A percentile compares a stretch with the other conserved stretches of the same genome.
Conservation (phyloP, 1,140 invertebrate species). For the Caenorhabditis inopinata region DNA sequence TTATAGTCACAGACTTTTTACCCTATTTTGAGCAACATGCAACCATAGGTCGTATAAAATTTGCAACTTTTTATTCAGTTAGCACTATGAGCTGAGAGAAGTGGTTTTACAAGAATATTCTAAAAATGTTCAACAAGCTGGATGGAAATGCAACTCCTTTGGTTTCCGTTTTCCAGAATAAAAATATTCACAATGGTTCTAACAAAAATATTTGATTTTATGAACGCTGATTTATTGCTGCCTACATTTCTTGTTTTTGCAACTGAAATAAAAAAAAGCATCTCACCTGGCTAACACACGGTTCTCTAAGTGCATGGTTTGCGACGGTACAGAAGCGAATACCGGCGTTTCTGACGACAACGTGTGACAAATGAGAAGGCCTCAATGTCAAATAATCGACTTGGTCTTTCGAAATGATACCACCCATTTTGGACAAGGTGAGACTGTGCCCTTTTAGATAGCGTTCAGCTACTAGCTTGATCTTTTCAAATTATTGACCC, state of each 20-base stretch:
- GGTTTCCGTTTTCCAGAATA: too few relatives aligned
- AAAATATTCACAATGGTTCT: too few relatives aligned
- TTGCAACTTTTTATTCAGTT: too few relatives aligned
- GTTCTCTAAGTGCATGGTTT: neutral
- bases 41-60: too few relatives aligned
- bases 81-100: too few relatives aligned
- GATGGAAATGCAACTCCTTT: too few relatives aligned
- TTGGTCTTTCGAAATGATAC: neutral
- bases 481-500: neutral
- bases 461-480: neutral
- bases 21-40: too few relatives aligned
- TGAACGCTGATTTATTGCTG: too few relatives aligned
- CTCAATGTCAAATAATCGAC: neutral
- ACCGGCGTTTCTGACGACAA: neutral
- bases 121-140: too few relatives aligned
- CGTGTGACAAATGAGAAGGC: slow-evolving; percentile 6
- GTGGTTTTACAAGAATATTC: too few relatives aligned
- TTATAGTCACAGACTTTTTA: neutral
- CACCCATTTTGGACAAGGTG: neutral
- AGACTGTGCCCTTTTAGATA: neutral
- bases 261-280: neutral
- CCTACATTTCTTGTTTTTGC: too few relatives aligned
- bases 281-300: neutral
- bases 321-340: neutral
- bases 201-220: too few relatives aligned